Evolutionary conservation across 2,797 vertebrate species (phyloP).

Genomic region (Muscicapa comitata): DNA sequence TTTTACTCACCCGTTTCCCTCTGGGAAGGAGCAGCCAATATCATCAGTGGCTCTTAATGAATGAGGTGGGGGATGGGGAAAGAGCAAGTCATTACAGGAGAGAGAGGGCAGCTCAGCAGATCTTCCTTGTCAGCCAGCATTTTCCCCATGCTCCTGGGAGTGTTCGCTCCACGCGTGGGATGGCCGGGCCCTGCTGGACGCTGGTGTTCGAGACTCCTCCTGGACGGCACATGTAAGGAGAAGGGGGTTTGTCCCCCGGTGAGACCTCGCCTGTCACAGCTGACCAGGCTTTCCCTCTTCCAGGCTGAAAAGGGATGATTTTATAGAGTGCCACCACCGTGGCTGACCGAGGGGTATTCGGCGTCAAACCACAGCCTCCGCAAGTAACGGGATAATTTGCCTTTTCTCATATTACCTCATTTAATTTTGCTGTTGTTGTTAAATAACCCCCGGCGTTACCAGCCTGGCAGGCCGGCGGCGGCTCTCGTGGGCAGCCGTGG

Average conservation of each 20-base stretch:
- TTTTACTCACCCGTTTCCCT: neutral
- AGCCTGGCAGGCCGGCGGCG: neutral
- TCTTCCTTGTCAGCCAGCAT: neutral
- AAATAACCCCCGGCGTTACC: neutral
- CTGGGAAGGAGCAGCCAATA: neutral
- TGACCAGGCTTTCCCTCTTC: neutral
- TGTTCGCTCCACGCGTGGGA: neutral
- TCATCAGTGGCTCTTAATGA: neutral
- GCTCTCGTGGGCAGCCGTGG: neutral
- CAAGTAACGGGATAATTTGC: neutral
- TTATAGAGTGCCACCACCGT: neutral
- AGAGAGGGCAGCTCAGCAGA: neutral
- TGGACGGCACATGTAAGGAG: neutral
- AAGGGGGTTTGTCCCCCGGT: fast-evolving
- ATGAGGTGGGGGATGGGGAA: neutral
- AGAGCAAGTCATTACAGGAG: neutral
- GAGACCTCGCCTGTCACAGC: fast-evolving
- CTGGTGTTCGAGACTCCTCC: neutral
- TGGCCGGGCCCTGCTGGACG: fast-evolving
- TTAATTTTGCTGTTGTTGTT: neutral
- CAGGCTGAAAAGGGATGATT: neutral
- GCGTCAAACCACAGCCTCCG: neutral
- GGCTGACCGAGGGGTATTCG: neutral
- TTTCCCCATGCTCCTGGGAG: neutral
- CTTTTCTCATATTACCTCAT: neutral